Evolutionary conservation across 2,888 invertebrate genomes (phyloP).

Genomic region (Latrodectus hesperus): DNA sequence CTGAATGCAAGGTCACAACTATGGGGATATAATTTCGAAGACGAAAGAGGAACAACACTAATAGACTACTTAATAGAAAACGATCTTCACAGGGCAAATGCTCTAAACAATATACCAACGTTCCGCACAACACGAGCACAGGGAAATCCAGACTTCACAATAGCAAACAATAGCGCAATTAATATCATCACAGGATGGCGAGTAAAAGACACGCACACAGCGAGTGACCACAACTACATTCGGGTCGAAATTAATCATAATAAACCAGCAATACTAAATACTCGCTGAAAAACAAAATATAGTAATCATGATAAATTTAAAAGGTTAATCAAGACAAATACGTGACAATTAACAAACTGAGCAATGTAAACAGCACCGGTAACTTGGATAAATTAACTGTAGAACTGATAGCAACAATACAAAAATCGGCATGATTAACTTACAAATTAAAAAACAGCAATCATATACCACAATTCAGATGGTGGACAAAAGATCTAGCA

Average conservation of each 20-base stretch:
- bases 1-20: background rate
- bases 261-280: background rate
- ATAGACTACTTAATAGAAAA: background rate
- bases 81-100: background rate
- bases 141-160: background rate
- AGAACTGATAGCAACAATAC: background rate
- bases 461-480: background rate
- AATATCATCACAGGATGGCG: background rate
- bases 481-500: background rate
- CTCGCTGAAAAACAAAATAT: background rate
- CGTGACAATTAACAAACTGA: background rate
- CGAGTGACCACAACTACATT: background rate
- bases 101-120: background rate
- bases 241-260: background rate
- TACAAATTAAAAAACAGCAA: background rate
- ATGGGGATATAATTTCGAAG: background rate
- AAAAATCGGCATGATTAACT: background rate
- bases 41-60: background rate
- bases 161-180: background rate
- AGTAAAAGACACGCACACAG: background rate
- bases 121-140: background rate
- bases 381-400: background rate
- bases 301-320: background rate
- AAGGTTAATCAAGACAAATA: background rate
- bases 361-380: background rate